Evolutionary conservation across 1,140 invertebrate species (phyloP).

Genomic region (Oscheius sp.): DNA sequence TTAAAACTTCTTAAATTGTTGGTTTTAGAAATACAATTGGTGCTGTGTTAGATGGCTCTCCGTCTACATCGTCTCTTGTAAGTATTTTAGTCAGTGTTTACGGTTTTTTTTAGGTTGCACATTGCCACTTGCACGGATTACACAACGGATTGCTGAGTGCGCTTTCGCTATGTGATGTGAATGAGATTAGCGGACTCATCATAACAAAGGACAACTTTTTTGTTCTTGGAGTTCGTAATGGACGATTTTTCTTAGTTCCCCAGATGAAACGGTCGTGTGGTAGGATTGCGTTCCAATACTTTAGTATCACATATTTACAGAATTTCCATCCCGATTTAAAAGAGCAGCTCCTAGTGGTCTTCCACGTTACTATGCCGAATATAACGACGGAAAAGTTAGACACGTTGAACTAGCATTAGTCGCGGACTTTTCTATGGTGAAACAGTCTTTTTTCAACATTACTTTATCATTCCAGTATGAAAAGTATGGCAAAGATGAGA

Average conservation of each 20-base stretch:
- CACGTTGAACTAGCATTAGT: constrained; percentile 56
- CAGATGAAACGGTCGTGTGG: not conserved
- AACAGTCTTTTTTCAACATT: not conserved
- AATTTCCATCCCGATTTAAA: constrained; percentile 8
- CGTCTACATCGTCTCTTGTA: constrained; percentile 23
- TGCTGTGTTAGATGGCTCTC: too few species aligned
- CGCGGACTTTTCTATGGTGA: constrained; percentile 57
- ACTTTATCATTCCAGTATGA: constrained; percentile 47
- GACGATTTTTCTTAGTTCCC: constrained; percentile 13
- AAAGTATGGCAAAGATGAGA: constrained; percentile 55
- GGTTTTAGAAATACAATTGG: not conserved
- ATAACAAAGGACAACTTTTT: not conserved
- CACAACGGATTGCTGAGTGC: not conserved
- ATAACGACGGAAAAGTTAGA: constrained; percentile 49
- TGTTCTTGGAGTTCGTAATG: not conserved
- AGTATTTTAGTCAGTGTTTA: constrained; percentile 17
- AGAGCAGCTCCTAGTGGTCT: not conserved
- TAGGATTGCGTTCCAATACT: not conserved
- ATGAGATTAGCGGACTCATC: not conserved
- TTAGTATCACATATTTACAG: constrained; percentile 6
- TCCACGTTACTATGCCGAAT: constrained; percentile 50
- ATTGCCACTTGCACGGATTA: constrained; percentile 15
- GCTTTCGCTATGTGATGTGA: constrained; percentile 12
- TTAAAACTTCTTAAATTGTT: not conserved
- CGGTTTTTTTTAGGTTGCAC: constrained; percentile 8